These are phyloP conservation scores for Aromia moschata DNA, from an alignment of 2,888 invertebrate genomes.

Conservation along the genomic window DNA sequence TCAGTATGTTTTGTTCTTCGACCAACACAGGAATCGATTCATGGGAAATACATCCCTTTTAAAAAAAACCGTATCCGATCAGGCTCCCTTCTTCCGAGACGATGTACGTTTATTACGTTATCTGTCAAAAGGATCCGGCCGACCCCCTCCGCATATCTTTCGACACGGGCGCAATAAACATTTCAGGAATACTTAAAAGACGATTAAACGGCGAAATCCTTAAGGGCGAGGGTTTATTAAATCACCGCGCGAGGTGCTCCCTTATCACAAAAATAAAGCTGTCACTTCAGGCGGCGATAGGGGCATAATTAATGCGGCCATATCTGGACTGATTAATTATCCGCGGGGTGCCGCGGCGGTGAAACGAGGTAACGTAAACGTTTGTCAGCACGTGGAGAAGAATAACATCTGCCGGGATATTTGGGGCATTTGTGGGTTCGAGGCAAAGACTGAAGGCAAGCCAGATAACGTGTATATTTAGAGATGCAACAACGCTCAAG, in stretches of 20 bases:
- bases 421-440: too few species aligned
- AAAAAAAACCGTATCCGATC: too few species aligned
- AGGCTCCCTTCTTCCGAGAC: too few species aligned
- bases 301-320: slow-evolving; percentile 15
- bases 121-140: too few species aligned
- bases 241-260: slow-evolving; percentile 8
- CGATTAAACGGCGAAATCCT: background rate
- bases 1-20: too few species aligned
- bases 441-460: too few species aligned
- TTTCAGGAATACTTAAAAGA: slow-evolving; percentile 5
- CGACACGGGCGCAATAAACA: background rate
- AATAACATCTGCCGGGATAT: slow-evolving; percentile 21
- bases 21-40: too few species aligned
- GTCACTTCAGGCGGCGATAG: slow-evolving; percentile 25
- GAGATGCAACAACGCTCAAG: too few species aligned
- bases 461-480: too few species aligned
- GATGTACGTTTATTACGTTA: too few species aligned
- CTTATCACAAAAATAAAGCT: slow-evolving; percentile 27
- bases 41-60: too few species aligned
- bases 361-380: slow-evolving; percentile 9
- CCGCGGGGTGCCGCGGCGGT: background rate
- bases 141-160: too few species aligned
- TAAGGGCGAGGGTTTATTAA: slow-evolving; percentile 14
- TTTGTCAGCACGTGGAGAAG: slow-evolving; percentile 23
- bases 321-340: slow-evolving; percentile 24